phyloP scores from a whole-genome alignment of 2,888 invertebrate species.

The Myopa testacea region DNA sequence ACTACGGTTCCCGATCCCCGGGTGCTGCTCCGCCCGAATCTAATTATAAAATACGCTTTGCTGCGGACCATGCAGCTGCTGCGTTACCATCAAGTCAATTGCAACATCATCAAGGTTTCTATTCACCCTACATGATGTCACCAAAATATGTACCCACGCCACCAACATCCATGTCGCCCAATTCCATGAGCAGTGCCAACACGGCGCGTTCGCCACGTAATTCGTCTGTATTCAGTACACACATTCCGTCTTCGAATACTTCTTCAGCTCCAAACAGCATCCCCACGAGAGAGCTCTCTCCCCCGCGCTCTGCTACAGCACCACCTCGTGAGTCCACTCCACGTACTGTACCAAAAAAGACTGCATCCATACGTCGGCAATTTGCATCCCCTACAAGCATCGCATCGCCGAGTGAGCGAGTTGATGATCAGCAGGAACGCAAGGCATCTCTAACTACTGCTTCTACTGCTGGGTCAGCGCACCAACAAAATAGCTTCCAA shows the following conservation, averaged over 20 bases:
- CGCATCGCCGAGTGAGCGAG: constrained; percentile 58
- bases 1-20: constrained; percentile 58
- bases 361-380: constrained; percentile 68
- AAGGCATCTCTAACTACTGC: constrained; percentile 43
- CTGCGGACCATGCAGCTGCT: constrained; percentile 43
- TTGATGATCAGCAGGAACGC: constrained; percentile 53
- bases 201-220: constrained; percentile 48
- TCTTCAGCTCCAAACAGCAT: constrained; percentile 51
- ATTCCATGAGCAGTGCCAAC: constrained; percentile 40
- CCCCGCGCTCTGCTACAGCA: constrained; percentile 59
- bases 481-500: constrained; percentile 50
- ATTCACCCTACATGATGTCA: constrained; percentile 61
- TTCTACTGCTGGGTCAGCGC: constrained; percentile 32
- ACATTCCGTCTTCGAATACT: constrained; percentile 45
- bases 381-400: constrained; percentile 67
- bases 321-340: constrained; percentile 62
- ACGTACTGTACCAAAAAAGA: constrained; percentile 68
- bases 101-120: constrained; percentile 58
- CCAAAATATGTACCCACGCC: constrained; percentile 58
- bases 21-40: constrained; percentile 51
- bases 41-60: constrained; percentile 51
- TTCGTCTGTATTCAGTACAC: constrained; percentile 48
- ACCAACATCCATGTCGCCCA: constrained; percentile 47
- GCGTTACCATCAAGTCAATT: constrained; percentile 47
- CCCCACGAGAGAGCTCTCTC: constrained; percentile 59